Conservation (phyloP, 35 echinoderm and acorn worm genomes). For the Heliocidaris erythrogramma region DNA sequence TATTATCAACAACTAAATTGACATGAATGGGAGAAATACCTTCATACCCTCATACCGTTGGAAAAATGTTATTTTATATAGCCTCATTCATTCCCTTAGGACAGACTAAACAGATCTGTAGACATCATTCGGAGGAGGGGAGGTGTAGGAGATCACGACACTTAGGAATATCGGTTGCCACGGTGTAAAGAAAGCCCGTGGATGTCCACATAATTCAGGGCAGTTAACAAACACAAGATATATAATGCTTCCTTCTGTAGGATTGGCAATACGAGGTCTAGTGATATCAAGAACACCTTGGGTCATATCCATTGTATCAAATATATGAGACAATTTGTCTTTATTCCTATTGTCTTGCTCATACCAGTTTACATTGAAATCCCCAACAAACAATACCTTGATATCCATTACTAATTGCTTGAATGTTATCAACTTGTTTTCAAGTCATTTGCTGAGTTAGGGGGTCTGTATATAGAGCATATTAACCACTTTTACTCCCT, state of each 20-base stretch:
- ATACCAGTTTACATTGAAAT: background rate
- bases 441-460: background rate
- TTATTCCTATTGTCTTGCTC: background rate
- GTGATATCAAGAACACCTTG: background rate
- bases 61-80: too few species aligned
- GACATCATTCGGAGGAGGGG: too few species aligned
- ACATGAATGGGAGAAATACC: too few species aligned
- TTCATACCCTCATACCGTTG: too few species aligned
- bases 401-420: background rate
- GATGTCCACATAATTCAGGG: too few species aligned
- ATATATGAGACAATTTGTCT: background rate
- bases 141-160: too few species aligned
- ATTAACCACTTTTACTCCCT: background rate
- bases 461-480: background rate
- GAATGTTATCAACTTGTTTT: background rate
- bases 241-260: background rate
- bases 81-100: too few species aligned
- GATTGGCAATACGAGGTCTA: background rate
- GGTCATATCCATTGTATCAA: background rate
- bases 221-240: background rate
- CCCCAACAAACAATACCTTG: background rate
- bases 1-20: too few species aligned
- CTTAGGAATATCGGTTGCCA: too few species aligned
- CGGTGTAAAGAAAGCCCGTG: too few species aligned
- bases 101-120: too few species aligned